Conservation (phyloP, 2,888 invertebrate species). For the Ryuthela nishihirai region DNA sequence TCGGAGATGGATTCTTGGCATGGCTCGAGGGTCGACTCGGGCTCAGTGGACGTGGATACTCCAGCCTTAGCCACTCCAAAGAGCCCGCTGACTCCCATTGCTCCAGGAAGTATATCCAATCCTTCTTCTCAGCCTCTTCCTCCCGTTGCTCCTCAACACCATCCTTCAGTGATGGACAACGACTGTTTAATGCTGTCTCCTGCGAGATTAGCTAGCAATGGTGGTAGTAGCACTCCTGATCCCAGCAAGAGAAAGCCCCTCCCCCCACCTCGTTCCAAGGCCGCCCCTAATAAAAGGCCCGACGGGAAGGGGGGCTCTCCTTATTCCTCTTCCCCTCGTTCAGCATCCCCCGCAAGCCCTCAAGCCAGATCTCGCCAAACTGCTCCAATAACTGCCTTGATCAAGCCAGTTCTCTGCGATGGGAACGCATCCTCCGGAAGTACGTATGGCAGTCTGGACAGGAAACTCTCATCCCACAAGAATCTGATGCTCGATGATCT, state of each 20-base stretch:
- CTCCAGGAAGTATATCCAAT: too few relatives aligned
- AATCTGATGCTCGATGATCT: not conserved
- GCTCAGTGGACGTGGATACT: constrained; percentile 51
- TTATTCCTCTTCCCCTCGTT: too few relatives aligned
- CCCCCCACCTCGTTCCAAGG: not conserved
- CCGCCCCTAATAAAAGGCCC: not conserved
- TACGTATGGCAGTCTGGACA: constrained; percentile 4
- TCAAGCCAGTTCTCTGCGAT: too few relatives aligned
- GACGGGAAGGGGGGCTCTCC: too few relatives aligned
- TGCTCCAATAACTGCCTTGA: too few relatives aligned
- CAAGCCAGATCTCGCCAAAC: not conserved
- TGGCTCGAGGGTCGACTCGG: constrained; percentile 48
- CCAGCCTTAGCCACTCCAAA: constrained; percentile 50
- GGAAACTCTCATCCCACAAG: not conserved
- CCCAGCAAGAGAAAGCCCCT: not conserved
- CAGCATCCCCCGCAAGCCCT: not conserved
- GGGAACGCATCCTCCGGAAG: not conserved
- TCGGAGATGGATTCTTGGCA: constrained; percentile 37
- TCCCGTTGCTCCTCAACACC: too few relatives aligned
- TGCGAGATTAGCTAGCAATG: not conserved
- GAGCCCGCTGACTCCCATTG: constrained; percentile 46
- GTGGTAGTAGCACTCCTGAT: not conserved
- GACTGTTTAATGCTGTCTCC: too few relatives aligned
- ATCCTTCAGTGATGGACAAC: too few relatives aligned
- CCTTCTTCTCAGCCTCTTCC: too few relatives aligned